Evolutionary conservation across 2,888 invertebrate species (phyloP).

Genomic region (Ophion ellenae): DNA sequence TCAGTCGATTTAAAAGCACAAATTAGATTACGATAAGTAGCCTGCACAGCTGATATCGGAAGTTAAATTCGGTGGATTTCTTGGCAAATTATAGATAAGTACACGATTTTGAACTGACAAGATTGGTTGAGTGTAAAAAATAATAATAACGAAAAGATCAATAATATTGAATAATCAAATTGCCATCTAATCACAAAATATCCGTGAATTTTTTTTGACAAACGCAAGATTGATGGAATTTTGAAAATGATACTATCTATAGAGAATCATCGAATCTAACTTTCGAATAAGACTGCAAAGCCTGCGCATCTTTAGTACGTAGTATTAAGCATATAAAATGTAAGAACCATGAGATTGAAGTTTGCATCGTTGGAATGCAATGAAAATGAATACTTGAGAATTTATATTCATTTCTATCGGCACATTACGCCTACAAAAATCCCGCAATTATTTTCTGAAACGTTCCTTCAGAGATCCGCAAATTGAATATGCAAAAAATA

Average conservation of each 20-base stretch:
- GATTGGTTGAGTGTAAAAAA: no score
- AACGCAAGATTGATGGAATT: neutral
- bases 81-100: neutral
- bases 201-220: neutral
- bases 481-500: no score
- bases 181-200: neutral
- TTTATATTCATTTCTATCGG: neutral
- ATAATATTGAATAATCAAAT: neutral
- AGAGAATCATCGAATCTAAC: neutral
- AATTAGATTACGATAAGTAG: neutral
- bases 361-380: neutral
- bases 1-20: slow-evolving; percentile 1
- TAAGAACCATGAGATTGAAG: neutral
- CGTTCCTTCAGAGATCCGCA: no score
- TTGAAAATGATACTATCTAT: neutral
- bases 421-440: no score
- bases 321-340: slow-evolving; percentile 10
- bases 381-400: neutral
- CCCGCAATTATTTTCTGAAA: no score
- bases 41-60: slow-evolving; percentile 1
- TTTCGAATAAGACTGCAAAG: neutral
- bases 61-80: neutral
- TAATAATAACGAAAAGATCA: no score
- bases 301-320: neutral
- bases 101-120: no score